Conservation (phyloP, 2,888 invertebrate species). For the Stenotaenia linearis region DNA sequence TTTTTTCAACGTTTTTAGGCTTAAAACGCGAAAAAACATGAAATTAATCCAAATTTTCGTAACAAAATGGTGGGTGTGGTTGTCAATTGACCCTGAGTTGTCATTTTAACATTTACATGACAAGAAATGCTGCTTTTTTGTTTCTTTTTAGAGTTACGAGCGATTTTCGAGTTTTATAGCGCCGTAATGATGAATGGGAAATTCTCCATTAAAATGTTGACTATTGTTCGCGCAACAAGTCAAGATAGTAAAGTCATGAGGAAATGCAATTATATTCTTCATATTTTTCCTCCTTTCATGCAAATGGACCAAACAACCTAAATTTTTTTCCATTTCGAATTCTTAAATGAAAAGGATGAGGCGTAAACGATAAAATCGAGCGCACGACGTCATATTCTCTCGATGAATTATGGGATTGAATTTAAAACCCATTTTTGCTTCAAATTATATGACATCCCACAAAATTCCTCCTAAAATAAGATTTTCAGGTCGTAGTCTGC, state of each 20-base stretch:
- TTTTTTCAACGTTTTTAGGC: not conserved
- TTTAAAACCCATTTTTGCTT: no score
- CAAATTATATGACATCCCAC: not conserved
- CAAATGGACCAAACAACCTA: not conserved
- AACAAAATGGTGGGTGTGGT: no score
- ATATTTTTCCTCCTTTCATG: not conserved
- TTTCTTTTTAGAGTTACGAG: no score
- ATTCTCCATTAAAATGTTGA: not conserved
- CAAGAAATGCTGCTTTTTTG: no score
- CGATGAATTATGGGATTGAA: no score
- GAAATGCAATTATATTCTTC: not conserved
- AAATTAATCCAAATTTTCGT: no score
- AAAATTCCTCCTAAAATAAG: not conserved
- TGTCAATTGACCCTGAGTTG: no score
- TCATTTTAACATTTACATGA: no score
- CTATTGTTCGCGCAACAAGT: not conserved
- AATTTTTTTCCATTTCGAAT: not conserved
- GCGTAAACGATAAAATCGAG: not conserved
- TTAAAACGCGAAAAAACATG: no score
- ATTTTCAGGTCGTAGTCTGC: not conserved
- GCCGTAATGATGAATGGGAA: not conserved
- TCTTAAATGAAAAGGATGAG: not conserved
- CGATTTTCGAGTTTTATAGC: no score
- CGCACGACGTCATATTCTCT: not conserved
- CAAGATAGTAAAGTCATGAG: not conserved